Evolutionary conservation across 1,140 invertebrate genomes (phyloP).

Genomic region (Pogonomyrmex barbatus): DNA sequence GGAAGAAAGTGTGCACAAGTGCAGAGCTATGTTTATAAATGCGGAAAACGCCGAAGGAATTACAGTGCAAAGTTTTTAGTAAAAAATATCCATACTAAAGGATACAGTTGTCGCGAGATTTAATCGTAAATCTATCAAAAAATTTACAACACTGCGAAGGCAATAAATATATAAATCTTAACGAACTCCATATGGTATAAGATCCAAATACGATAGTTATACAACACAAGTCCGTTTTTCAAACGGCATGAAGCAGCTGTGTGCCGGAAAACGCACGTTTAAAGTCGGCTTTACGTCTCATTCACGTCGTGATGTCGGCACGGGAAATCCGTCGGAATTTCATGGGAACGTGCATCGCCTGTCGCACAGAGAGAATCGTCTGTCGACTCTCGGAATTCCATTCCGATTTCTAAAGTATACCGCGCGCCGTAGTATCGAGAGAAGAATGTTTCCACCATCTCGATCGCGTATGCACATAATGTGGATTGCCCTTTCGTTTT

Average conservation of each 20-base stretch:
- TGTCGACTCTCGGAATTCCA: constrained; percentile 64
- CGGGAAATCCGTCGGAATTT: constrained; percentile 41
- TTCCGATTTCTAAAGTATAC: constrained; percentile 68
- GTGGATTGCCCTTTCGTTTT: constrained; percentile 65
- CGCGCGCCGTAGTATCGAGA: constrained; percentile 50
- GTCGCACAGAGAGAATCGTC: constrained; percentile 47
- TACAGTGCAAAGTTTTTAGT: not conserved
- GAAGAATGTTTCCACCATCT: constrained; percentile 31
- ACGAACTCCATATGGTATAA: not conserved
- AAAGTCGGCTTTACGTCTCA: constrained; percentile 58
- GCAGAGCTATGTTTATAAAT: not conserved
- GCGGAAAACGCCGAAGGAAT: not conserved
- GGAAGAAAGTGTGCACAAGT: not conserved
- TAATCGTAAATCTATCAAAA: not conserved
- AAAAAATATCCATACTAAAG: not conserved
- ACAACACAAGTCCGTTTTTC: not conserved
- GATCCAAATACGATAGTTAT: not conserved
- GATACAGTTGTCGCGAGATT: not conserved
- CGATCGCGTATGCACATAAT: constrained; percentile 68
- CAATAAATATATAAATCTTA: not conserved
- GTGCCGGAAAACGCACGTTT: constrained; percentile 22
- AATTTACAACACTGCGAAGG: not conserved
- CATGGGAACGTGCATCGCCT: constrained; percentile 57
- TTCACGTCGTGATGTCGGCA: constrained; percentile 45
- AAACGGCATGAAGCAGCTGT: not conserved